These are phyloP conservation scores for Pyrrhia umbra DNA, from an alignment of 2,888 invertebrate genomes.

Conservation along the genomic window DNA sequence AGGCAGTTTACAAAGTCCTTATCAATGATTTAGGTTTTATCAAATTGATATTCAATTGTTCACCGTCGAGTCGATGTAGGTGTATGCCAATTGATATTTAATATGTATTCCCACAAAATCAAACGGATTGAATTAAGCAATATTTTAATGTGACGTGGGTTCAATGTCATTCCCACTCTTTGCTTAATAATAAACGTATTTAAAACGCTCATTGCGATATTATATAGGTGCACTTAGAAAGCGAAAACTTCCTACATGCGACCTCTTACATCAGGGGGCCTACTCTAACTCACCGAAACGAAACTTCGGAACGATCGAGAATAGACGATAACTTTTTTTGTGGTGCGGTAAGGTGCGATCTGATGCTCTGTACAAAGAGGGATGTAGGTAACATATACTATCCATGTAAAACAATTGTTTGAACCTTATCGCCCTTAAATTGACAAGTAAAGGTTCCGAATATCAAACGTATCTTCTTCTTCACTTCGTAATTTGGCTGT, in stretches of 20 bases:
- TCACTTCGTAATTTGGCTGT: too few relatives aligned
- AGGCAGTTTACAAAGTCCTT: too few relatives aligned
- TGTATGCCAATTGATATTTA: conserved; percentile 18
- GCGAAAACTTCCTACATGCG: conserved; percentile 62
- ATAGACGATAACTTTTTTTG: too few relatives aligned
- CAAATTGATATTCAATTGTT: conserved; percentile 7
- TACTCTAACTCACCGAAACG: too few relatives aligned
- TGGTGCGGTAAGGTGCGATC: too few relatives aligned
- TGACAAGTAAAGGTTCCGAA: too few relatives aligned
- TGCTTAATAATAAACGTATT: conserved; percentile 24
- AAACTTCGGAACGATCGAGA: too few relatives aligned
- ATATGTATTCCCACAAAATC: conserved; percentile 35
- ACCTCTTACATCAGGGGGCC: conserved; percentile 44
- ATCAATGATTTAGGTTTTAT: background rate
- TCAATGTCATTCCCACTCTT: conserved; percentile 54
- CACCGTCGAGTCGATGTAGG: conserved; percentile 7
- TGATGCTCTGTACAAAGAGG: too few relatives aligned
- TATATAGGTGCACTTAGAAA: conserved; percentile 56
- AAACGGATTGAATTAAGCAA: conserved; percentile 28
- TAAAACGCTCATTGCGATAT: conserved; percentile 13
- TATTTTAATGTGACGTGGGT: conserved; percentile 48
- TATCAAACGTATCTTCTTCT: too few relatives aligned
- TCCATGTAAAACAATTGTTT: too few relatives aligned
- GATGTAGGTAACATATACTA: too few relatives aligned
- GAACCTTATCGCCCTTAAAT: too few relatives aligned